phyloP scores from a whole-genome alignment of 2,888 invertebrate genomes.

The Pheosia tremula region DNA sequence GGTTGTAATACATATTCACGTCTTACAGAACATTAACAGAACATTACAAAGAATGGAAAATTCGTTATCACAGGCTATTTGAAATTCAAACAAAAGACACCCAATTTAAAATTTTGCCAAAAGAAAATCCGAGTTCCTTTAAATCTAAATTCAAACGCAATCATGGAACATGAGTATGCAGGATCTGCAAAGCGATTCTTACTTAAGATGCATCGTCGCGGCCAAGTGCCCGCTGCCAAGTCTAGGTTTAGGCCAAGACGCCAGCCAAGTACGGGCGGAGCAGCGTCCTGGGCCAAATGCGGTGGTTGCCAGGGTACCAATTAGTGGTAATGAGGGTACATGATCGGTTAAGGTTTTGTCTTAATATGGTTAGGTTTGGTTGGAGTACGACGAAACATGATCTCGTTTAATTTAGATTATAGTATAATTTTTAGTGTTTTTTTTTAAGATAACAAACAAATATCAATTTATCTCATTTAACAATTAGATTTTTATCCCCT shows the following conservation, averaged over 20 bases:
- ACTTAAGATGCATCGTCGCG: constrained; percentile 39
- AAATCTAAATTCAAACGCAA: constrained; percentile 33
- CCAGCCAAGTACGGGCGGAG: not conserved
- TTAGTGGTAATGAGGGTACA: constrained; percentile 2
- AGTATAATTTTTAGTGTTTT: too few relatives aligned
- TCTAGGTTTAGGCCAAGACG: constrained; percentile 5
- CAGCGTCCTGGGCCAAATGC: not conserved
- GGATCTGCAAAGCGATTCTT: constrained; percentile 37
- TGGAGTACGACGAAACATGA: not conserved
- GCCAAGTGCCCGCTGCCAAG: constrained; percentile 35
- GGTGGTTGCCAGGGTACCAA: not conserved
- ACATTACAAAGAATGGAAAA: too few relatives aligned
- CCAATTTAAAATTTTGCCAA: not conserved
- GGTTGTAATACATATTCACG: too few relatives aligned
- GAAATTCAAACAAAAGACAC: not conserved
- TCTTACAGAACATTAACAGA: too few relatives aligned
- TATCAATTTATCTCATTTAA: too few relatives aligned
- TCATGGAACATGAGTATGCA: constrained; percentile 34
- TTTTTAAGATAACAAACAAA: too few relatives aligned
- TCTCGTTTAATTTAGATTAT: too few relatives aligned
- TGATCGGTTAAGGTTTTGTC: not conserved
- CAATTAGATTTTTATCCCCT: too few relatives aligned
- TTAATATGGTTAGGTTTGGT: not conserved
- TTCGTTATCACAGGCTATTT: too few relatives aligned
- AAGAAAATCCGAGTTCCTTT: constrained; percentile 1